These are phyloP conservation scores for Caenorhabditis virilis DNA, from an alignment of 2,888 invertebrate species.

Conservation along the genomic window DNA sequence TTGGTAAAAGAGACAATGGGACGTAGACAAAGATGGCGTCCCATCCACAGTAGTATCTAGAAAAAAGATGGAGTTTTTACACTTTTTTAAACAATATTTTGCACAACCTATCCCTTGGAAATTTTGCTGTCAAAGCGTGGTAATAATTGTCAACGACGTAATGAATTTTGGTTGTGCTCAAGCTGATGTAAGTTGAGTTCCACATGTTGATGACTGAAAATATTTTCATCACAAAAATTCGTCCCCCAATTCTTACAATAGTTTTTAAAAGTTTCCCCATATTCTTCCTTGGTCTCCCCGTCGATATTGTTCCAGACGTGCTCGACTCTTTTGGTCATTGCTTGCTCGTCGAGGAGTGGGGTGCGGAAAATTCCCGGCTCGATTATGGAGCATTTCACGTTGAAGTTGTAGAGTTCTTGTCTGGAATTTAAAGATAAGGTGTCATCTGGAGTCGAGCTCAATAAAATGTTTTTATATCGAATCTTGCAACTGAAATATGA, in stretches of 20 bases:
- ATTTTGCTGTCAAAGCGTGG: slow-evolving; percentile 61
- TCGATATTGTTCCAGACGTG: slow-evolving; percentile 49
- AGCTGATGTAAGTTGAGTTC: slow-evolving; percentile 45
- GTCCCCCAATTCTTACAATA: slow-evolving; percentile 38
- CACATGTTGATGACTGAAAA: slow-evolving; percentile 51
- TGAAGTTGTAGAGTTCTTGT: slow-evolving; percentile 54
- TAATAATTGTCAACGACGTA: slow-evolving; percentile 63
- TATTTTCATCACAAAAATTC: too few relatives aligned
- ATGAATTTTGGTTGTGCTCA: slow-evolving; percentile 53
- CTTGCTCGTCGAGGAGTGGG: slow-evolving; percentile 45
- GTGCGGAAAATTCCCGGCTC: slow-evolving; percentile 64
- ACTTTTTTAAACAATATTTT: neutral
- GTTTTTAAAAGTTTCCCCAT: slow-evolving; percentile 58
- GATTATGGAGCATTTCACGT: slow-evolving; percentile 52
- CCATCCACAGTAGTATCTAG: slow-evolving; percentile 58
- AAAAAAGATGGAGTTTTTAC: neutral
- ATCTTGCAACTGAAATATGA: too few relatives aligned
- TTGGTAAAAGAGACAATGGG: slow-evolving; percentile 54
- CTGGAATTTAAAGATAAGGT: too few relatives aligned
- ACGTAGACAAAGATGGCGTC: slow-evolving; percentile 59
- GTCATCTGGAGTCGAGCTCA: too few relatives aligned
- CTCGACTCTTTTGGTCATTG: slow-evolving; percentile 50
- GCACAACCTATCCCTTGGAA: slow-evolving; percentile 42
- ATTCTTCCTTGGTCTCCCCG: slow-evolving; percentile 49
- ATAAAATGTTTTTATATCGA: too few relatives aligned